A percentile compares a stretch with the other conserved stretches of the same genome.
phyloP scores from a whole-genome alignment of 2,113 vertebrate genomes.

The Dasyurus viverrinus region DNA sequence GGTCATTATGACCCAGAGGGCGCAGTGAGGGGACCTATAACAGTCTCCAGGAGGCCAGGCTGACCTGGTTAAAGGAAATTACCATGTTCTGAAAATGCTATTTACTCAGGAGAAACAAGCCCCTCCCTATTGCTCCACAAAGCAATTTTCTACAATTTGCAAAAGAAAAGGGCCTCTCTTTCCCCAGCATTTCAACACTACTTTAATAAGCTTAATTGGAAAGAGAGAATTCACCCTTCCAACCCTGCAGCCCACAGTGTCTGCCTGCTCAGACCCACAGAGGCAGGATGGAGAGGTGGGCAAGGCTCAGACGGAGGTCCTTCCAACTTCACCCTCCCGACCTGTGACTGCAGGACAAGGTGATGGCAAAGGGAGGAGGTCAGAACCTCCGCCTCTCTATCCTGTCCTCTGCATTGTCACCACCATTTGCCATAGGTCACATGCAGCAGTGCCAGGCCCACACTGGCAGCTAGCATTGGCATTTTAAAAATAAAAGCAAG shows the following conservation, averaged over 20 bases:
- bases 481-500: neutral
- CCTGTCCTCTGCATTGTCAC: neutral
- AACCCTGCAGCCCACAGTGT: neutral
- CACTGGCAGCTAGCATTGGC: no score
- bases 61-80: neutral
- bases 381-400: neutral
- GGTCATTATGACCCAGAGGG: neutral
- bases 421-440: neutral
- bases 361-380: neutral
- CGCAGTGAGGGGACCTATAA: neutral
- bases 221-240: neutral
- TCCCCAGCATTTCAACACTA: neutral
- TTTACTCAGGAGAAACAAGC: constrained; percentile 54
- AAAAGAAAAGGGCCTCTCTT: neutral
- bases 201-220: neutral
- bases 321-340: no score
- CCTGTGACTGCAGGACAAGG: neutral
- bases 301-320: neutral
- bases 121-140: constrained; percentile 30
- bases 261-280: neutral
- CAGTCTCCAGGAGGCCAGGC: neutral
- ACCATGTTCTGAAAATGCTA: neutral
- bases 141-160: constrained; percentile 57
- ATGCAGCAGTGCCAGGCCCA: neutral
- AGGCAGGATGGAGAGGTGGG: neutral